Base-by-base conservation (phyloP, 2,113 vertebrate genomes). In the Paratilapia polleni region DNA sequence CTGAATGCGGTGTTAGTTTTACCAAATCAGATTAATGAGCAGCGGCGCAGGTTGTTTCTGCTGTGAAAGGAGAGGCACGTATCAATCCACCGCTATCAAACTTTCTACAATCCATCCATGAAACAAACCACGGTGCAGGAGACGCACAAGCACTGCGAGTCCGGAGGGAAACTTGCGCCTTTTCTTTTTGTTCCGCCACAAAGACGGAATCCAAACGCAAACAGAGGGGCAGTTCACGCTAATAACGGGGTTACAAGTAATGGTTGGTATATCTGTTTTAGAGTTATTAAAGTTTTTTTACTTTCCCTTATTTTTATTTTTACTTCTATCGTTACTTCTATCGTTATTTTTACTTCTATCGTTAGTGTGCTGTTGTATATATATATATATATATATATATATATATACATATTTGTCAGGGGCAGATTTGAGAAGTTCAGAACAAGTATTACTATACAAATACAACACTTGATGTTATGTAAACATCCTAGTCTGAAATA, bases 121-220 rank as follows among this genome's bases (percentile, higher is more conserved):
- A 9, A 0, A 8, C 11, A 9, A 6, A 20, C n/a, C 31, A 49
- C 15, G 4, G 13, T 14, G 57, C 47, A 22, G 10, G 1, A 36
- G 34, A 73, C 63, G 81, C 73, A 17, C 34, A 2, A 0, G 2
- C 28, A 28, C 54, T 1, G 66, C 17, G 14, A 5, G 41, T 87
- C 92, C 92, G 92, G 34, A 61, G 41, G 0, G 88, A 75, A 90
- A 91, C 79, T 22, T 4, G 0, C 0, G 2, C 3, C 11, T 7
- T 17, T 3, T 15, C 11, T 7, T 22, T 1, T 3, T 5, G 89
- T 91, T 93, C 91, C 84, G 86, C n/a, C 8, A 4, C 15, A 63
- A 70, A 6, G 2, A 73, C 43, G 0, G 43, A 19, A 28, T 73
- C 6, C 10, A 31, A 19, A n/a, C 1, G 24, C 43, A 8, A 20